A percentile compares a stretch with the other conserved stretches of the same genome.
These are phyloP conservation scores for Agriopis marginaria DNA, from an alignment of 2,888 invertebrate species.

Conservation along the genomic window DNA sequence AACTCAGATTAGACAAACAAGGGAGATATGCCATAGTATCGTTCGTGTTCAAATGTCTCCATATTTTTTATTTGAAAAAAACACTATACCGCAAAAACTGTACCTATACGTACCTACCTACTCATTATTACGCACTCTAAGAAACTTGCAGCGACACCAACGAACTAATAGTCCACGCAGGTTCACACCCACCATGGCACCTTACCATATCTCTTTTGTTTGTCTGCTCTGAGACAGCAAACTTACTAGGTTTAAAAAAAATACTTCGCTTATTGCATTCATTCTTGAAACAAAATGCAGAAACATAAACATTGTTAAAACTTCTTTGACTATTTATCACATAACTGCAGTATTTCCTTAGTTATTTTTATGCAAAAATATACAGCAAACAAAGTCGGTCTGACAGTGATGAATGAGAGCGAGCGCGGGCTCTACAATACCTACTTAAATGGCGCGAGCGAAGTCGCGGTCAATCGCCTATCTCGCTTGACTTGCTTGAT, in stretches of 20 bases:
- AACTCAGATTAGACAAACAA: too few relatives aligned
- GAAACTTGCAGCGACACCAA: too few relatives aligned
- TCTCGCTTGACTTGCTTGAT: conserved; percentile 52
- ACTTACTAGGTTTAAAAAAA: background rate
- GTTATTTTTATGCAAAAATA: conserved; percentile 78
- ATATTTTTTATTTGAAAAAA: too few relatives aligned
- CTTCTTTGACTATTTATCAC: conserved; percentile 48
- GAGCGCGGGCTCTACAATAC: conserved; percentile 40
- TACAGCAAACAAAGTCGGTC: conserved; percentile 63
- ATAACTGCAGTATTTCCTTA: conserved; percentile 57
- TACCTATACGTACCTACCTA: too few relatives aligned
- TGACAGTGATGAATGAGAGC: conserved; percentile 73
- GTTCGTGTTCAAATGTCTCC: too few relatives aligned
- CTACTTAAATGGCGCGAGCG: conserved; percentile 59
- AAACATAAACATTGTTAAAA: conserved; percentile 20
- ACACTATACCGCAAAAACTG: too few relatives aligned
- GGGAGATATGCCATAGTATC: too few relatives aligned
- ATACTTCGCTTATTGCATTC: background rate
- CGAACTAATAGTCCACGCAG: too few relatives aligned
- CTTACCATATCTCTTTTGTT: too few relatives aligned
- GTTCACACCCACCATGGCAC: too few relatives aligned
- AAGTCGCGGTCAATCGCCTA: conserved; percentile 65
- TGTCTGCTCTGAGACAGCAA: too few relatives aligned
- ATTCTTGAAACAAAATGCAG: conserved; percentile 7
- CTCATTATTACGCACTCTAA: too few relatives aligned